Evolutionary conservation across 2,113 vertebrate species (phyloP).

Genomic region (Leuciscus idus): DNA sequence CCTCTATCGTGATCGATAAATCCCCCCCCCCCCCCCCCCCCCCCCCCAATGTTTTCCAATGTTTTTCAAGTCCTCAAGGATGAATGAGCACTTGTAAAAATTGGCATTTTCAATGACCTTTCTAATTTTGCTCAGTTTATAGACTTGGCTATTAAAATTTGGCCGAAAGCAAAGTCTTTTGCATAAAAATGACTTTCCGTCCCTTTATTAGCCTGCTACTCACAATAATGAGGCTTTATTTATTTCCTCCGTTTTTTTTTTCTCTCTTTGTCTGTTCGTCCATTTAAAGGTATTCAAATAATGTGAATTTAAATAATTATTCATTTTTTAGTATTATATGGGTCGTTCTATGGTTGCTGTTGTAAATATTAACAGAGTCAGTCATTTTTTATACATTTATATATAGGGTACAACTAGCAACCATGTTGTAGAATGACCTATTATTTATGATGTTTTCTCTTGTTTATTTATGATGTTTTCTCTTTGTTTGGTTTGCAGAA

Average conservation of each 20-base stretch:
- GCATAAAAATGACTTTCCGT: slow-evolving; percentile 33
- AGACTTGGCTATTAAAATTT: slow-evolving; percentile 15
- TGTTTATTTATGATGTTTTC: slow-evolving; percentile 6
- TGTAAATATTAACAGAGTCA: neutral
- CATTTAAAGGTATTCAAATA: neutral
- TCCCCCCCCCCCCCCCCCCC: too few relatives aligned
- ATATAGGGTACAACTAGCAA: neutral
- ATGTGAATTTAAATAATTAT: neutral
- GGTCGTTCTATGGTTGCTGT: neutral
- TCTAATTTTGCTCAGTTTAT: slow-evolving; percentile 7
- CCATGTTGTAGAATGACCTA: slow-evolving; percentile 12
- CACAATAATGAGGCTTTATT: slow-evolving; percentile 3
- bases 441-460: slow-evolving; percentile 8
- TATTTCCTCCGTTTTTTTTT: neutral
- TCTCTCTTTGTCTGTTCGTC: neutral
- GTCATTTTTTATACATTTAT: neutral
- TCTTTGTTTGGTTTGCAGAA: slow-evolving; percentile 11
- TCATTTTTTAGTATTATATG: neutral
- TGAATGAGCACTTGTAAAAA: slow-evolving; percentile 17
- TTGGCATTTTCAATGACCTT: slow-evolving; percentile 8
- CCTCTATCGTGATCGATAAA: neutral
- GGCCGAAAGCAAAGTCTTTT: slow-evolving; percentile 27
- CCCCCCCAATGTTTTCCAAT: too few relatives aligned
- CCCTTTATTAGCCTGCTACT: neutral
- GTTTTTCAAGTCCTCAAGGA: slow-evolving; percentile 9